Evolutionary conservation across 2,888 invertebrate species (phyloP), one percentile per base, ranked within the genome.

Genomic region (Melipona beecheii): DNA sequence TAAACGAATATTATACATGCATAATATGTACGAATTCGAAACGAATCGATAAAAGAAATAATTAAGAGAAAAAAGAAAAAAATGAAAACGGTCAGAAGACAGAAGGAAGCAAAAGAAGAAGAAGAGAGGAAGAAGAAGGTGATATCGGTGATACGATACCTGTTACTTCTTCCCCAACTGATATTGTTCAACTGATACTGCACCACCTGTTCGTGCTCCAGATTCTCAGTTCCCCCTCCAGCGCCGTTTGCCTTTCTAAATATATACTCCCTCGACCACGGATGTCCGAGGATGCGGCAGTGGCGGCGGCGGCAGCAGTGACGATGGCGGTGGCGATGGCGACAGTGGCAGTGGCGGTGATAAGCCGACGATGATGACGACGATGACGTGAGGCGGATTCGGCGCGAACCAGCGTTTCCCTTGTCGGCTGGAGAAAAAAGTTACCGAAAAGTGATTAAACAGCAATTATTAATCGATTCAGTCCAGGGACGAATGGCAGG

Each of bases 121-220:
- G 31, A 24, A 52, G 49, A 60, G 54, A 31, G 19, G 11, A 19
- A 27, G 15, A 49, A 31, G 2, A 36, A 31, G 24, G 36, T 21
- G 21, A n/a, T 36, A 50, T 77, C 72, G 11, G 70, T n/a, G 62
- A 75, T 78, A 78, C 83, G 74, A 43, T 87, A 87, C 87, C 87
- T 87, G 87, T 86, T 86, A 86, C 86, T 86, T 74, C 85, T 58
- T 31, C 75, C 54, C 64, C 27, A 11, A 43, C 43, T 75, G 77
- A 73, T 76, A 79, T 75, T 68, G 75, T 75, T 73, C 75, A 71
- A 73, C 77, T 52, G 69, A 78, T 75, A 74, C 80, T 75, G 83
- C 87, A 80, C 78, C 85, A 83, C 88, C 83, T 86, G 85, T 81
- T 87, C 70, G 84, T 89, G 81, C 78, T 85, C 79, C 83, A 77